Evolutionary conservation across 2,113 vertebrate species (phyloP).

Genomic region (Trogon surrucura): DNA sequence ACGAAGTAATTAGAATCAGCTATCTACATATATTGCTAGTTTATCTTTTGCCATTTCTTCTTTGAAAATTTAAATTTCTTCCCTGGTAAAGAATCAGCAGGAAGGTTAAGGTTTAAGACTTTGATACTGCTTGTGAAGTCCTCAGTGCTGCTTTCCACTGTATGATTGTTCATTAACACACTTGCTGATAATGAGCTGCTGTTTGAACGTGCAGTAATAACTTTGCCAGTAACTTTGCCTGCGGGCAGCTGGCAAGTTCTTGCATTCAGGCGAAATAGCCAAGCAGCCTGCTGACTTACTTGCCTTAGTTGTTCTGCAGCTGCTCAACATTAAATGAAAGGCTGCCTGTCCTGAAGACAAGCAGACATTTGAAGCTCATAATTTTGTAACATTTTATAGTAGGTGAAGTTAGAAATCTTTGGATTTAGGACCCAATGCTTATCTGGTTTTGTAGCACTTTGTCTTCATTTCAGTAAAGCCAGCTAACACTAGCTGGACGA

Average conservation of each 20-base stretch:
- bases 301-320: background rate
- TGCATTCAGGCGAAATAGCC: background rate
- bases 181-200: background rate
- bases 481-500: background rate
- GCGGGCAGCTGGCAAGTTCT: background rate
- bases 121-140: background rate
- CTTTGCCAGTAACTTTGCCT: background rate
- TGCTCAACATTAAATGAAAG: background rate
- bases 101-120: background rate
- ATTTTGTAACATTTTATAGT: slow-evolving; percentile 14
- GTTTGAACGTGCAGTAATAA: background rate
- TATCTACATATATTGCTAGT: slow-evolving; percentile 46
- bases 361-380: background rate
- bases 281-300: background rate
- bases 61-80: slow-evolving; percentile 55
- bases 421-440: background rate
- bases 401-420: background rate
- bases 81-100: background rate
- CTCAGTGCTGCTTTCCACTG: background rate
- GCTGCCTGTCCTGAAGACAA: background rate
- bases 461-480: background rate
- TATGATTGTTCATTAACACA: background rate
- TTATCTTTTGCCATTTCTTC: slow-evolving; percentile 59
- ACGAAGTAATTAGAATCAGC: background rate
- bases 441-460: background rate